Evolutionary conservation across 2,888 invertebrate species (phyloP).

Genomic region (Synergus itoensis): DNA sequence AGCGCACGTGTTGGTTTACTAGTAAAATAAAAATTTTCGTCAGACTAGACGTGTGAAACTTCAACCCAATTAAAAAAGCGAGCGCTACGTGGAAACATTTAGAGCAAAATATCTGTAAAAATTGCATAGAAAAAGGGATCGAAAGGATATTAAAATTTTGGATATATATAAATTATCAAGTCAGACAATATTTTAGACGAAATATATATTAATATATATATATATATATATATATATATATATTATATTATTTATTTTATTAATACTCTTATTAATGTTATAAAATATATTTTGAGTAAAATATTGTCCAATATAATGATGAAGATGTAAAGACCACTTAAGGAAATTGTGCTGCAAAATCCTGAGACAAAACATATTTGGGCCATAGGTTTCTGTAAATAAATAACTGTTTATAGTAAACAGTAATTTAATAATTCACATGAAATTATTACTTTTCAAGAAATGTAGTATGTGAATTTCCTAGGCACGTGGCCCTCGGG

Average conservation of each 20-base stretch:
- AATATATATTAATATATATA: too few relatives aligned
- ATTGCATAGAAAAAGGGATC: not conserved
- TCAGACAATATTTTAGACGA: not conserved
- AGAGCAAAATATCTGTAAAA: not conserved
- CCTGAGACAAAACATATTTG: not conserved
- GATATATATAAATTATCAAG: not conserved
- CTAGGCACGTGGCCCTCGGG: slow-evolving; percentile 34
- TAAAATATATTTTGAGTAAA: not conserved
- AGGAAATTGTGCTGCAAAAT: slow-evolving; percentile 22
- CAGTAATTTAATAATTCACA: not conserved
- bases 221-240: too few relatives aligned
- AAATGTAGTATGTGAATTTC: slow-evolving; percentile 10
- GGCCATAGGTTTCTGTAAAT: not conserved
- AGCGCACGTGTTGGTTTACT: too few relatives aligned
- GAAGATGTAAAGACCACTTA: not conserved
- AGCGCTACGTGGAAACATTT: not conserved
- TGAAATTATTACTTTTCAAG: slow-evolving; percentile 19
- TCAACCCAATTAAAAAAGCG: too few relatives aligned
- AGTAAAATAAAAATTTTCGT: too few relatives aligned
- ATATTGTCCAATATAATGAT: slow-evolving; percentile 9
- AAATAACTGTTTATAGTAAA: not conserved
- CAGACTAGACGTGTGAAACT: too few relatives aligned
- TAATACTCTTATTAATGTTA: not conserved
- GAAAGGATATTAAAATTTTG: not conserved
- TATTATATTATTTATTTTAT: not conserved